Evolutionary conservation across 2,113 vertebrate species (phyloP).

Genomic region (Rhea pennata): DNA sequence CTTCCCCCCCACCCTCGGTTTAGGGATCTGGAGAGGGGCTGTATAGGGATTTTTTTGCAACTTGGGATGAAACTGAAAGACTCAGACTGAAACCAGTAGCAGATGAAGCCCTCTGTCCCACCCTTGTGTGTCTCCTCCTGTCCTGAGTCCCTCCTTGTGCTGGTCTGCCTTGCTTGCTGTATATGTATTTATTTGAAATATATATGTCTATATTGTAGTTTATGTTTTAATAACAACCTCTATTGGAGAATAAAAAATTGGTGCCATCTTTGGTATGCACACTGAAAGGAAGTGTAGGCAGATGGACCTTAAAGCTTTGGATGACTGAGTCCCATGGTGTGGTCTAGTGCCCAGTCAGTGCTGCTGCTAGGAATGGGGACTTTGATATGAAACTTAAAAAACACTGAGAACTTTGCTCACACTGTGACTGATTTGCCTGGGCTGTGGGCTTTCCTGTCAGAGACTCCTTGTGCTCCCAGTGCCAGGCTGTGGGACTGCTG

Average conservation of each 20-base stretch:
- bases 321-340: rapidly evolving
- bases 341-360: background rate
- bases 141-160: no score
- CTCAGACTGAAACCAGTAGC: background rate
- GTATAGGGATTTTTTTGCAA: rapidly evolving
- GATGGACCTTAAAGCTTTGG: background rate
- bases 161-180: background rate
- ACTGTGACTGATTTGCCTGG: background rate
- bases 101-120: rapidly evolving
- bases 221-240: background rate
- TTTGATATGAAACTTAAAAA: background rate
- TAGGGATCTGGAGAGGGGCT: background rate
- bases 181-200: no score
- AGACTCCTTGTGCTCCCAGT: background rate
- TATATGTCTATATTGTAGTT: background rate
- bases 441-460: background rate
- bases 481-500: rapidly evolving
- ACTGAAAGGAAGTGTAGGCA: background rate
- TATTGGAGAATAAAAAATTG: background rate
- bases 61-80: background rate
- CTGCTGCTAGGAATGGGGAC: background rate
- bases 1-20: no score
- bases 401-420: background rate
- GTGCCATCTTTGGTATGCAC: background rate
- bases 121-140: rapidly evolving